Evolutionary conservation across 2,797 vertebrate genomes (phyloP).

Genomic region (Acanthurus tractus): DNA sequence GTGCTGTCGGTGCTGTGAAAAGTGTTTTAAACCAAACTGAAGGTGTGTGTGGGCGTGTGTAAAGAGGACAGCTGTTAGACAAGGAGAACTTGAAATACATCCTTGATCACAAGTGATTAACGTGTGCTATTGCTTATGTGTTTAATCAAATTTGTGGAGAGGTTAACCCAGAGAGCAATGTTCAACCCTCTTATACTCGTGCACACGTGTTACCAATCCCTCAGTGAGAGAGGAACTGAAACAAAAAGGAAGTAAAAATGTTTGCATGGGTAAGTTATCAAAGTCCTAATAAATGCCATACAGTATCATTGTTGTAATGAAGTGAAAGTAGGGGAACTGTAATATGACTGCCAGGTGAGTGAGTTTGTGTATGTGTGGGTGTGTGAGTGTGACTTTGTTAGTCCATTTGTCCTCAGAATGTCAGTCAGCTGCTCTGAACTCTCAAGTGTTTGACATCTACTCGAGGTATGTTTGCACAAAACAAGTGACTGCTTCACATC

Average conservation of each 20-base stretch:
- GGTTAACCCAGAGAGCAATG: neutral
- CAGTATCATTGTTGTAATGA: no score
- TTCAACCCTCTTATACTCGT: no score
- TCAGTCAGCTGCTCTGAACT: constrained; percentile 34
- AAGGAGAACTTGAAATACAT: constrained; percentile 73
- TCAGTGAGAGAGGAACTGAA: no score
- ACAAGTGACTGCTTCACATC: neutral
- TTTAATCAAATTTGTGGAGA: constrained; percentile 8
- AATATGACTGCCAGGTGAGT: neutral
- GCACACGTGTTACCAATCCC: no score
- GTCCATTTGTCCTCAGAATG: constrained; percentile 21
- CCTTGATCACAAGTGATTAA: constrained; percentile 10
- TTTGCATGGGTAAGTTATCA: no score
- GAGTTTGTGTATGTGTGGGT: constrained; percentile 22
- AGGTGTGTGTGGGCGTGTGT: constrained; percentile 14
- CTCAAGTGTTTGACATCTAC: constrained; percentile 9
- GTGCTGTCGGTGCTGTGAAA: no score
- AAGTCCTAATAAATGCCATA: no score
- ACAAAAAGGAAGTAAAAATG: no score
- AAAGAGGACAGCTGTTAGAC: constrained; percentile 42
- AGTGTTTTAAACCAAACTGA: neutral
- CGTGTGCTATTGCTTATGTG: constrained; percentile 3
- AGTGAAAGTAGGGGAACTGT: neutral
- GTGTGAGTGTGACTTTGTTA: neutral
- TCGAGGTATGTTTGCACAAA: constrained; percentile 21